phyloP scores from a whole-genome alignment of 2,888 invertebrate genomes.

The Andrena trimmerana region DNA sequence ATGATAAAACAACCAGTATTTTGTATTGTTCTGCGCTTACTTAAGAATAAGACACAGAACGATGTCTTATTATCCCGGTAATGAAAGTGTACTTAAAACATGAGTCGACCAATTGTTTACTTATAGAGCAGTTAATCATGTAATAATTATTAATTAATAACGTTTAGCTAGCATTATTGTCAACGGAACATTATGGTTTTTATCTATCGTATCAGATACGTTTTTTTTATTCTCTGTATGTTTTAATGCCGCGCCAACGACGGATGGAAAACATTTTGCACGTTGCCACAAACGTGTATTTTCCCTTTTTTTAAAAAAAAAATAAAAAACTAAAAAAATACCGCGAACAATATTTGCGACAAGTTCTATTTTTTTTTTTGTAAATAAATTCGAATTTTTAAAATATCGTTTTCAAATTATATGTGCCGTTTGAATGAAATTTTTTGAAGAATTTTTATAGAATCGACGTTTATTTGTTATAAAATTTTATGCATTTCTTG shows the following conservation, averaged over 20 bases:
- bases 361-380: slow-evolving; percentile 13
- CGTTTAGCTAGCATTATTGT: slow-evolving; percentile 61
- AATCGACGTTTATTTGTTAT: slow-evolving; percentile 45
- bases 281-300: slow-evolving; percentile 24
- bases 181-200: slow-evolving; percentile 57
- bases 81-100: slow-evolving; percentile 84
- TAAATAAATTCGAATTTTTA: slow-evolving; percentile 32
- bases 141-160: slow-evolving; percentile 69
- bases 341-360: slow-evolving; percentile 34
- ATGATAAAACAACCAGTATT: slow-evolving; percentile 82
- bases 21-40: slow-evolving; percentile 81
- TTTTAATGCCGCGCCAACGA: slow-evolving; percentile 56
- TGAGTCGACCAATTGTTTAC: slow-evolving; percentile 77
- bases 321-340: slow-evolving; percentile 4
- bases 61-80: slow-evolving; percentile 80
- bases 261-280: slow-evolving; percentile 32
- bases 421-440: slow-evolving; percentile 6
- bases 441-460: slow-evolving; percentile 11
- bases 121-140: slow-evolving; percentile 74
- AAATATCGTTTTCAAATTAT: slow-evolving; percentile 36
- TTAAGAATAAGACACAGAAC: slow-evolving; percentile 80
- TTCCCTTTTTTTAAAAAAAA: slow-evolving; percentile 34
- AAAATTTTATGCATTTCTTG: slow-evolving; percentile 42
- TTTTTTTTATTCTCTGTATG: slow-evolving; percentile 64
- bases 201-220: slow-evolving; percentile 66